A percentile compares a stretch with the other conserved stretches of the same genome.
These are phyloP conservation scores for Ectropis grisescens DNA, from an alignment of 1,140 invertebrate genomes.

Conservation along the genomic window DNA sequence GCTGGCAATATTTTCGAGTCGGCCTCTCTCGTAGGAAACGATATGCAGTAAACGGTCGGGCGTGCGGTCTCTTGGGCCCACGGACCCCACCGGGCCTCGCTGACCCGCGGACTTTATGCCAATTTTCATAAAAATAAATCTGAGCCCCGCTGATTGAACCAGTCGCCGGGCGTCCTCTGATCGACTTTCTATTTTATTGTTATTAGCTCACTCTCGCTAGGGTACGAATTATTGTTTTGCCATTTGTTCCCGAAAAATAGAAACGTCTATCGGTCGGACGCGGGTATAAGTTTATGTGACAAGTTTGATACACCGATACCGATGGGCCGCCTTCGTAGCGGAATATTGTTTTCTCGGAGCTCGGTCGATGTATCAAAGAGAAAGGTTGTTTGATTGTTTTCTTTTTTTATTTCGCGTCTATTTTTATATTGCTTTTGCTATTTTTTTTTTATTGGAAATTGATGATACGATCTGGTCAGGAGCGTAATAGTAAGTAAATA, in stretches of 20 bases:
- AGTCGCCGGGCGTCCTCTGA: slow-evolving; percentile 50
- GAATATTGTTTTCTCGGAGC: no score
- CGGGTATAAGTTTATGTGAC: slow-evolving; percentile 10
- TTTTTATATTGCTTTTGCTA: no score
- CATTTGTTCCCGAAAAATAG: slow-evolving; percentile 51
- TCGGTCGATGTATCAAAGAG: no score
- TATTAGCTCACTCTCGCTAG: slow-evolving; percentile 58
- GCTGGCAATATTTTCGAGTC: slow-evolving; percentile 58
- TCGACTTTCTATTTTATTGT: slow-evolving; percentile 67
- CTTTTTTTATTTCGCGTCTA: no score
- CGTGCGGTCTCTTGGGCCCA: slow-evolving; percentile 61
- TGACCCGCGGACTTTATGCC: slow-evolving; percentile 64
- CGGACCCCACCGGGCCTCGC: slow-evolving; percentile 16
- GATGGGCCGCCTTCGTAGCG: no score
- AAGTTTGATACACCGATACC: neutral
- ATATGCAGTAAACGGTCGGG: slow-evolving; percentile 65
- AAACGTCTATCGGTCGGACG: slow-evolving; percentile 11
- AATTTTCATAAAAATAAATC: slow-evolving; percentile 71
- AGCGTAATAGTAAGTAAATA: no score
- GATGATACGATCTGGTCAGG: no score
- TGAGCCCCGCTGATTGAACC: slow-evolving; percentile 65
- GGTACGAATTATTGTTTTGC: slow-evolving; percentile 65
- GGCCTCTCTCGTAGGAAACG: slow-evolving; percentile 43
- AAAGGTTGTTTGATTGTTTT: no score
- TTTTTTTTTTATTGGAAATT: no score